A percentile compares a stretch with the other conserved stretches of the same genome.
Conservation (phyloP, 1,140 invertebrate genomes). For the Drosophila guanche region DNA sequence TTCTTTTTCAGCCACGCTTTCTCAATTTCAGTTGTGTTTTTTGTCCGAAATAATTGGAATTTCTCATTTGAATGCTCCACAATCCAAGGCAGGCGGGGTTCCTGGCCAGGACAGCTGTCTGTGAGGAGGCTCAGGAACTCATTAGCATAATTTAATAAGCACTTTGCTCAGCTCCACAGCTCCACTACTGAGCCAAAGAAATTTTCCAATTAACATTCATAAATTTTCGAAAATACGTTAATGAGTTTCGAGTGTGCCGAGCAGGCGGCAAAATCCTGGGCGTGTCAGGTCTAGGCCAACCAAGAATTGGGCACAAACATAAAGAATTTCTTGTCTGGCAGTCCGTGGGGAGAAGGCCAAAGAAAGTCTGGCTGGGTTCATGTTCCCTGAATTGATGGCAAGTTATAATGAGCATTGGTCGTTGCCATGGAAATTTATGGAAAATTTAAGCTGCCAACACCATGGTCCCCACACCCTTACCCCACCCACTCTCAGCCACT, state of each 20-base stretch:
- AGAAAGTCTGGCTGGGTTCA: conserved; percentile 3
- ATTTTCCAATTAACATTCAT: conserved; percentile 82
- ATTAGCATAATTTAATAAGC: conserved; percentile 82
- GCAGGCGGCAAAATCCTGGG: conserved; percentile 38
- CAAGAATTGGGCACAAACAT: conserved; percentile 40
- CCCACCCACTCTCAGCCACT: background rate
- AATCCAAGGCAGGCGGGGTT: background rate
- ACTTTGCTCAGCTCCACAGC: conserved; percentile 46
- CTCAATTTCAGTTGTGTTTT: conserved; percentile 30
- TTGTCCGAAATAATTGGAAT: conserved; percentile 67
- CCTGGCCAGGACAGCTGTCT: conserved; percentile 20
- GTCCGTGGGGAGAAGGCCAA: background rate
- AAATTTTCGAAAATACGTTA: conserved; percentile 81
- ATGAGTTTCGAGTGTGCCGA: conserved; percentile 66
- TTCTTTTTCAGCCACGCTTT: background rate
- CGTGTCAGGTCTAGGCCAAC: conserved; percentile 61
- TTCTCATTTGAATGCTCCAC: conserved; percentile 40
- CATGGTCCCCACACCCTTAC: background rate
- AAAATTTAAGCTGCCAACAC: conserved; percentile 67
- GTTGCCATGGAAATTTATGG: conserved; percentile 77
- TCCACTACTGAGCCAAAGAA: conserved; percentile 40
- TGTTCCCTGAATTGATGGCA: conserved; percentile 64
- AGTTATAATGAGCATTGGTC: conserved; percentile 77
- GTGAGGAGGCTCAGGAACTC: conserved; percentile 54
- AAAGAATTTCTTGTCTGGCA: conserved; percentile 9